Evolutionary conservation across 2,113 vertebrate genomes (phyloP), one percentile per base, ranked within the genome.

Genomic region (Phaethornis superciliosus): DNA sequence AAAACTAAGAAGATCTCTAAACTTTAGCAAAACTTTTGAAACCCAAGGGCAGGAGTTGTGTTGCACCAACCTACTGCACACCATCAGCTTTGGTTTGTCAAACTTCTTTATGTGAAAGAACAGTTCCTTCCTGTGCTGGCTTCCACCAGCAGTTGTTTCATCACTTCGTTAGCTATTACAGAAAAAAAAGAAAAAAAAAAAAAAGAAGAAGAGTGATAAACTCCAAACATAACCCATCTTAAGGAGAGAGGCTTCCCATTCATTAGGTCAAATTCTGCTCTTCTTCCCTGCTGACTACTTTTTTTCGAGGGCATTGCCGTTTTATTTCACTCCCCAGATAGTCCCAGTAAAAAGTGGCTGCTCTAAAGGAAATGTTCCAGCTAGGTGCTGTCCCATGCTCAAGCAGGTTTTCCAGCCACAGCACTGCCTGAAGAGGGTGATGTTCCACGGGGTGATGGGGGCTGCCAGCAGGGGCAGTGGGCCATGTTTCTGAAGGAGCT

Each of bases 291-390:
- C 10, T 59, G 27, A 78, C 17, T 67, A 4, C 75, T 83, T 46
- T 58, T 35, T 51, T 47, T 26, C 68, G 74, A 79, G 37, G 44
- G 37, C 84, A 64, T 47, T 11, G 63, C 11, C 7, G 15, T 17
- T 95, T 94, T 94, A 96, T 94, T 95, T 78, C 63, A 75, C 68
- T 42, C 55, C 54, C 15, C 21, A 69, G 55, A 85, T 23, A 62
- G 72, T 33, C 71, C 40, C 59, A 33, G 32, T 55, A 62, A 62
- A 62, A 51, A 62, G n/a, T 7, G 8, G 32, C 32, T 51, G 58
- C 82, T 62, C 1, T 0, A 49, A 26, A 20, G 32, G 54, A 79
- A 40, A 33, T 2, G 8, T n/a, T 83, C 11, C 37, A 51, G 63
- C 27, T 60, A 75, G 67, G 40, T 79, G 79, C 40, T 82, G 65